Percentiles rank a stretch among this genome's conserved stretches.
These are phyloP conservation scores for Cirrhinus molitorella DNA, from an alignment of 2,797 vertebrate species.

Conservation along the genomic window DNA sequence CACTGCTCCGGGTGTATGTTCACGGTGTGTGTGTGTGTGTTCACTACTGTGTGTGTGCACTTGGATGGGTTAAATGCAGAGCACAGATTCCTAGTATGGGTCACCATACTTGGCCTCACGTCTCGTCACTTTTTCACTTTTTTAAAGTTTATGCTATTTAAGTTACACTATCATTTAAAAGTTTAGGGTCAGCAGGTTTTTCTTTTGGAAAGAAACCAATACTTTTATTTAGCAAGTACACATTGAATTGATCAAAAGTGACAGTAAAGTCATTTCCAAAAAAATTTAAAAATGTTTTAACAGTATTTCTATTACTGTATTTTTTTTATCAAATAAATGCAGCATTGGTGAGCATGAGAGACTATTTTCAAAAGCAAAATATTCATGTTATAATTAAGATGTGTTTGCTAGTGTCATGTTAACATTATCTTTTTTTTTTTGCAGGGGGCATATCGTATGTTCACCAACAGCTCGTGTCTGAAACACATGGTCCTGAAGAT, in stretches of 20 bases:
- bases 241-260: background rate
- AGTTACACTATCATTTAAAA: background rate
- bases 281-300: background rate
- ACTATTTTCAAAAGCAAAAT: background rate
- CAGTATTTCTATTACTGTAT: conserved; percentile 1
- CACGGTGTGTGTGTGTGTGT: no score
- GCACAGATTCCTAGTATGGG: no score
- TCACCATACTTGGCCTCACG: no score
- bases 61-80: no score
- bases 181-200: background rate
- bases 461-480: conserved; percentile 88
- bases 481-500: conserved; percentile 91
- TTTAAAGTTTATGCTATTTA: background rate
- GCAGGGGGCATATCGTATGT: conserved; percentile 87
- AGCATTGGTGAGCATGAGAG: background rate
- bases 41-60: no score
- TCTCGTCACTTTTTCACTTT: no score
- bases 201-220: background rate
- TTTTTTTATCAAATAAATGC: background rate
- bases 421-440: background rate
- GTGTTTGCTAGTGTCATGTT: background rate
- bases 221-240: background rate
- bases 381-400: background rate
- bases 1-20: no score
- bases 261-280: background rate